Base-by-base conservation (phyloP, 2,888 invertebrate species). In the Seira sanloemensis region DNA sequence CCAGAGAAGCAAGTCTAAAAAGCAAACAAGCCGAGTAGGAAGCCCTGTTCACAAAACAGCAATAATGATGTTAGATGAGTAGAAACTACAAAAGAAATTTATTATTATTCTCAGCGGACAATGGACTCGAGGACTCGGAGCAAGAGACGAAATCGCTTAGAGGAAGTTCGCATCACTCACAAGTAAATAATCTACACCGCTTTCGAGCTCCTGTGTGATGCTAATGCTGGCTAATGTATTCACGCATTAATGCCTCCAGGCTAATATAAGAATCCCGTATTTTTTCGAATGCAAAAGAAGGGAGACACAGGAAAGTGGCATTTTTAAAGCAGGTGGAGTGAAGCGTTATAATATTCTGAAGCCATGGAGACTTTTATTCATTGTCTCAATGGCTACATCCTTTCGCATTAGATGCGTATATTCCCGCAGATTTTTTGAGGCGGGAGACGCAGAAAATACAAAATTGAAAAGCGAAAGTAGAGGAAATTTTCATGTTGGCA, bases 91-190 rank as follows among this genome's bases (percentile, higher is more conserved):
- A 37, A 37, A 12, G n/a, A n/a, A 37, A 37, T 37, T 37, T 37
- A 37, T 37, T 37, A 37, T 37, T 37, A 37, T 12, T 7, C 37
- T 37, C 37, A 37, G 12, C 37, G 37, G 37, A 37, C 37, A 37
- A 37, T 37, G 37, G 37, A 37, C 37, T 37, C 37, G 12, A 37
- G 37, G 37, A 37, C 4, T 37, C 5, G 37, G 12, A 37, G 37
- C n/a, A n/a, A n/a, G 37, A 37, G 37, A 12, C 4, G 12, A 37
- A 37, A 37, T 7, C 37, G 37, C 37, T 37, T 12, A 37, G 5
- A 37, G 37, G 37, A 37, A 4, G 12, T 58, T 74, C 27, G 27
- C 73, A 74, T 74, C 73, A 27, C 62, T 74, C 73, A 74, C 73
- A 37, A 37, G 26, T 74, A 62, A 21, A 74, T 62, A 72, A 72